phyloP scores from a whole-genome alignment of 1,140 invertebrate species.

The Atta cephalotes region DNA sequence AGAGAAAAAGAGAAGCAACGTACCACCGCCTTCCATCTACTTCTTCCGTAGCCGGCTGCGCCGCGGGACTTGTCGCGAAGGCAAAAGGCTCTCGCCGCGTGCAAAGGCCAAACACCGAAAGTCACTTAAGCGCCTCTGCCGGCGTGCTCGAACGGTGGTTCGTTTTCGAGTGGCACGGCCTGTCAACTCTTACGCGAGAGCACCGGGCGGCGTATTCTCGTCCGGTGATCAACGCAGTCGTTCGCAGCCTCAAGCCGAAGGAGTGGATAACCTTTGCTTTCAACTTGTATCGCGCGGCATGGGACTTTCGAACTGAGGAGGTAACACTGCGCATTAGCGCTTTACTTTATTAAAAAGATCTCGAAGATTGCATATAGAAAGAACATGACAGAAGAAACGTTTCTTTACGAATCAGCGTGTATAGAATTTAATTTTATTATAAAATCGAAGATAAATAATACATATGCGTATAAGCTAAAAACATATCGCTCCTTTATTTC shows the following conservation, averaged over 20 bases:
- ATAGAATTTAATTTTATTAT: background rate
- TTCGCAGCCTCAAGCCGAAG: constrained; percentile 24
- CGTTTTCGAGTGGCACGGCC: constrained; percentile 69
- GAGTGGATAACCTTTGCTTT: constrained; percentile 45
- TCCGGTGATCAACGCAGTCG: constrained; percentile 59
- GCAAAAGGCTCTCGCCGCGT: constrained; percentile 74
- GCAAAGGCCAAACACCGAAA: constrained; percentile 84
- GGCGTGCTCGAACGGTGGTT: constrained; percentile 71
- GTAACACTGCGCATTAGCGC: background rate
- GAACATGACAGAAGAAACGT: background rate
- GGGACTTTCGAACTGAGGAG: background rate
- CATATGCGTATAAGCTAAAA: background rate
- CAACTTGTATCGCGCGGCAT: background rate
- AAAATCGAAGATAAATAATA: background rate
- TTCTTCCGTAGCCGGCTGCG: constrained; percentile 64
- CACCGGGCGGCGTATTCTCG: constrained; percentile 63
- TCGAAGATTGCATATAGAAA: background rate
- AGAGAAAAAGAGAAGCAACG: constrained; percentile 37
- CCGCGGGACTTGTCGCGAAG: constrained; percentile 72
- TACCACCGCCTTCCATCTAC: constrained; percentile 54
- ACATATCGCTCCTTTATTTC: background rate
- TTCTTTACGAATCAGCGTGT: no score
- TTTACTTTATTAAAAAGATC: background rate
- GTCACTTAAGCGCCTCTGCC: constrained; percentile 82
- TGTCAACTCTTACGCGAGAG: constrained; percentile 67